A percentile compares a stretch with the other conserved stretches of the same genome.
Conservation (phyloP, 2,113 vertebrate genomes). For the Todiramphus saurophagus region DNA sequence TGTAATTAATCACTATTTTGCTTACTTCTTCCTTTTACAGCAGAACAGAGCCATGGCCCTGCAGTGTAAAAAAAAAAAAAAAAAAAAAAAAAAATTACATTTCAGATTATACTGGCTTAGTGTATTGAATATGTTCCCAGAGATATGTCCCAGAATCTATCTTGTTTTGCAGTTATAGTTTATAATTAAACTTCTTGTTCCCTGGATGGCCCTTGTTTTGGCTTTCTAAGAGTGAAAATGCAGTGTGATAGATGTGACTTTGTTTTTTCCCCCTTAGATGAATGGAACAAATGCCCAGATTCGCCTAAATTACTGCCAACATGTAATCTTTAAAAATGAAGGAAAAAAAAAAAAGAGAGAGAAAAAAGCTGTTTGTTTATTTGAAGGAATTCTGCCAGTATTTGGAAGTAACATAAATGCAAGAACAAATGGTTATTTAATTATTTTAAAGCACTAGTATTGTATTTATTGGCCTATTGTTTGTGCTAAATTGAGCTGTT, state of each 20-base stretch:
- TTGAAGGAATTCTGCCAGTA: constrained; percentile 28
- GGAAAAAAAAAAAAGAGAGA: not conserved
- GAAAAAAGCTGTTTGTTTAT: not conserved
- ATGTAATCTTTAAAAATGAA: not conserved
- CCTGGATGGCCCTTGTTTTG: not conserved
- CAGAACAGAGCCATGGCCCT: not conserved
- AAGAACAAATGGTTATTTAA: constrained; percentile 29
- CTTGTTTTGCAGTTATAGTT: not conserved
- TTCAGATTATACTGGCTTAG: not conserved
- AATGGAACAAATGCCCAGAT: constrained; percentile 20
- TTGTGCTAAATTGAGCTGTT: constrained; percentile 36
- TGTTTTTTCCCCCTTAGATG: not conserved
- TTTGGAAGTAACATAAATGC: constrained; percentile 35
- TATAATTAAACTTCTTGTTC: constrained; percentile 25
- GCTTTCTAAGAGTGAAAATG: not conserved
- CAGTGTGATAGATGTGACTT: not conserved
- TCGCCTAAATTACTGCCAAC: not conserved
- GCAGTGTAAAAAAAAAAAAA: not conserved
- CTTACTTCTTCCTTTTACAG: not conserved
- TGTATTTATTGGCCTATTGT: constrained; percentile 38
- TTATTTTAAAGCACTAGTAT: constrained; percentile 30
- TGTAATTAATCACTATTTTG: not conserved
- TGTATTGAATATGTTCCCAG: not conserved
- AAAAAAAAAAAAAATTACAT: not conserved
- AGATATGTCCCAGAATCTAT: not conserved